Percentiles rank a stretch among this genome's conserved stretches.
Evolutionary conservation across 2,888 invertebrate genomes (phyloP).

Genomic region (Dromius quadrimaculatus): DNA sequence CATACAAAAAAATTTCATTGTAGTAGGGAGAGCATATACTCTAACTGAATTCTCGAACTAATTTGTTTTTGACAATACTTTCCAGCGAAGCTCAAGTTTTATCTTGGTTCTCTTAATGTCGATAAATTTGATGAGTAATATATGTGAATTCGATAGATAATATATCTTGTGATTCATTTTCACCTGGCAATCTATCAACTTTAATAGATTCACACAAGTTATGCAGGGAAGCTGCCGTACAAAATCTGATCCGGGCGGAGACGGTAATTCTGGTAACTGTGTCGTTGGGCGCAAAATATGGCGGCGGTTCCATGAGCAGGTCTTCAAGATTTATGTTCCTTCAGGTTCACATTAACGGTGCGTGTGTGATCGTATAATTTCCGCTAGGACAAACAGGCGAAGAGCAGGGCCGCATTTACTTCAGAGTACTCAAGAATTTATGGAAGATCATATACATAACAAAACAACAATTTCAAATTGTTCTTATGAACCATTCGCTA

Average conservation of each 20-base stretch:
- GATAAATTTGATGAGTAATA: conserved; percentile 27
- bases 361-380: conserved; percentile 50
- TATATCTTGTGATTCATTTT: conserved; percentile 25
- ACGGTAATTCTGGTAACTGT: conserved; percentile 40
- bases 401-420: conserved; percentile 1
- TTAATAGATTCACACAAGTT: conserved; percentile 26
- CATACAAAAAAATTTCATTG: too few species aligned
- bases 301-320: conserved; percentile 32
- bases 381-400: conserved; percentile 42
- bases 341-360: conserved; percentile 43
- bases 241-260: conserved; percentile 26
- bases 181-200: conserved; percentile 28
- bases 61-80: too few species aligned
- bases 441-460: background rate
- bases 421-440: too few species aligned
- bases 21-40: too few species aligned
- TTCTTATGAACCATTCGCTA: background rate
- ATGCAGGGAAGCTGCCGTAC: background rate
- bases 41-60: too few species aligned
- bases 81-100: too few species aligned
- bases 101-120: too few species aligned
- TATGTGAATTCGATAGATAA: conserved; percentile 18
- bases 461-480: background rate
- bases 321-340: conserved; percentile 46
- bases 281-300: conserved; percentile 41